Base-by-base conservation (phyloP, 2,113 vertebrate species). In the Phoxinus phoxinus region DNA sequence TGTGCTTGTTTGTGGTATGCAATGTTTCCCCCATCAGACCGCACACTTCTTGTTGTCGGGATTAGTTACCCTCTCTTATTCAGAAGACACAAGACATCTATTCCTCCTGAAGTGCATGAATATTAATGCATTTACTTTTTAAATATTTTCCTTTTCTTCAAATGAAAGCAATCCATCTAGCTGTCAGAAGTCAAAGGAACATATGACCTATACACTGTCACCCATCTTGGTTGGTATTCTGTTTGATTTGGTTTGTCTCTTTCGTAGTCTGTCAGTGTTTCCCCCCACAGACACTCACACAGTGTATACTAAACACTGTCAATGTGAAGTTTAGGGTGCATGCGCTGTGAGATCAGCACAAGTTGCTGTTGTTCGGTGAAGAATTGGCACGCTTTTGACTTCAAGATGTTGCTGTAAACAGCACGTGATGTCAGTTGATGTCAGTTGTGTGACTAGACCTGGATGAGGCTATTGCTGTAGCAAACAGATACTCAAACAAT, bases 131-230 rank as follows among this genome's bases (percentile, higher is more conserved):
- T 86, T 81, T 85, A 77, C 80, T 75, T 86, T 83, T 80, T 80
- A 87, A 85, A 86, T 85, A 83, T 86, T 77, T 89, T 61, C 65
- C 76, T 86, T 89, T 89, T 89, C 67, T 75, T 75, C 35, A 84
- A 89, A 84, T 86, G 73, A 84, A 89, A 89, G 81, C 75, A 81
- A 85, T 85, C 84, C 84, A 85, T 85, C 84, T 87, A 87, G 80
- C 88, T 58, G 72, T 79, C 78, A 87, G 72, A 85, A 74, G 85
- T 83, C 59, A 85, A 86, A 89, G 82, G 73, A 46, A 87, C 86
- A 82, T 84, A 15, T 67, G 76, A 89, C 87, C 82, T 63, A 56
- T 83, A 76, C 77, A 73, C 77, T 86, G 74, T 86, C 41, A 19
- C 51, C 74, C 73, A 21, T 81, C 84, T 74, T 85, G 48, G 59